Base-by-base conservation (phyloP, 2,797 vertebrate species). In the Morus bassanus region DNA sequence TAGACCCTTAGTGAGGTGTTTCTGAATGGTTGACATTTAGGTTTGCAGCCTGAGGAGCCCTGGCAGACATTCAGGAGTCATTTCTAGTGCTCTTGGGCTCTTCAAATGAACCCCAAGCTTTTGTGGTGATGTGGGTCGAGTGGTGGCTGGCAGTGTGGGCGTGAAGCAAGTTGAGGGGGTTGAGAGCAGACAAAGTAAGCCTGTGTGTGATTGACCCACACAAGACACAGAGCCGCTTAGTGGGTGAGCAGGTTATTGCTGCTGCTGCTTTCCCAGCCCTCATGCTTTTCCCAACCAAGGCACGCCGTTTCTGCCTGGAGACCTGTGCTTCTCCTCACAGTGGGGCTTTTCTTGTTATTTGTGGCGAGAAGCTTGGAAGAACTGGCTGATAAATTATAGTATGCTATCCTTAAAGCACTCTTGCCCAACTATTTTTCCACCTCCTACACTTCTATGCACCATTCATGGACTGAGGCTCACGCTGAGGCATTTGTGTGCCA, bases 91-190 rank as follows among this genome's bases (percentile, higher is more conserved):
- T 74, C 11, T 43, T 68, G 56, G 37, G n/a, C 76, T 83, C 82
- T 89, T 85, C 50, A 50, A 6, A 30, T 28, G 53, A 82, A 48
- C 48, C 45, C 27, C 31, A 18, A 27, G 5, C 43, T 75, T 15
- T 39, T 39, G 53, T 11, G 48, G 16, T 57, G 68, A 7, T 3
- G 1, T 0, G 1, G 6, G 7, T 21, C 13, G 11, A 35, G 13
- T 10, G n/a, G 13, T 35, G 35, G 27, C 78, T 75, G 50, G n/a
- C 59, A 41, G 73, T 18, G 24, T 13, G 35, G 35, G 37, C 45
- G 27, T 4, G 7, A 64, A 78, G 65, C 23, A 72, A 76, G 24
- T 23, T 13, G 18, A 56, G 18, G 30, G 24, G 31, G 21, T 10
- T 93, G 69, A 60, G 74, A 45, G 53, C 57, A 37, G 33, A 21